Conservation (phyloP, 2,797 vertebrate genomes). For the Todus mexicanus region DNA sequence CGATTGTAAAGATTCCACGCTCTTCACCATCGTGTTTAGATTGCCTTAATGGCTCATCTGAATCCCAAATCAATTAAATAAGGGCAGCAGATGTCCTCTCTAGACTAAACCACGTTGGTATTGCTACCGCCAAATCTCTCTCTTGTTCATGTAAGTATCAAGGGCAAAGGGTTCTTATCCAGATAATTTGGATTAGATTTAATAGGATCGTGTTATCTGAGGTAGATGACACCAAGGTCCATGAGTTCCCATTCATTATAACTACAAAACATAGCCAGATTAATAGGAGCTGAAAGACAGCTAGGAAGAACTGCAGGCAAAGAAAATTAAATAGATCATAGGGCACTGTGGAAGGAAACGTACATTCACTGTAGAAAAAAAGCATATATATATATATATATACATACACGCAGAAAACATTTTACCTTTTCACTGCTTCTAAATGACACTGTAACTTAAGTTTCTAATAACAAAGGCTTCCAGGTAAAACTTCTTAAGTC, state of each 20-base stretch:
- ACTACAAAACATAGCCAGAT: neutral
- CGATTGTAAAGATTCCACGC: neutral
- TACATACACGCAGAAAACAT: neutral
- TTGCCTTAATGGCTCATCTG: neutral
- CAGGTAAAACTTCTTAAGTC: neutral
- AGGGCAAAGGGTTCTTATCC: neutral
- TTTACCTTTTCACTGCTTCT: neutral
- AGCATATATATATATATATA: neutral
- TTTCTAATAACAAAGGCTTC: neutral
- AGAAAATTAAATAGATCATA: neutral
- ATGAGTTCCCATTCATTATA: neutral
- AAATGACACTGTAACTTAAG: neutral
- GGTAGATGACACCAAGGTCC: neutral
- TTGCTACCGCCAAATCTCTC: neutral
- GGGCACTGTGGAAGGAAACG: neutral
- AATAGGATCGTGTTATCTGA: neutral
- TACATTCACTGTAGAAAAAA: neutral
- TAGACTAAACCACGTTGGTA: neutral
- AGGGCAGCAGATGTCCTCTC: neutral
- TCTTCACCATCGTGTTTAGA: neutral
- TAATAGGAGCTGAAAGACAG: neutral
- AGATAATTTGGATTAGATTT: neutral
- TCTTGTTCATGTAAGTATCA: neutral
- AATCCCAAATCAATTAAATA: neutral
- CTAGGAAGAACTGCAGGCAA: neutral